Evolutionary conservation across 2,888 invertebrate genomes (phyloP).

Genomic region (Sthenelais limicola): DNA sequence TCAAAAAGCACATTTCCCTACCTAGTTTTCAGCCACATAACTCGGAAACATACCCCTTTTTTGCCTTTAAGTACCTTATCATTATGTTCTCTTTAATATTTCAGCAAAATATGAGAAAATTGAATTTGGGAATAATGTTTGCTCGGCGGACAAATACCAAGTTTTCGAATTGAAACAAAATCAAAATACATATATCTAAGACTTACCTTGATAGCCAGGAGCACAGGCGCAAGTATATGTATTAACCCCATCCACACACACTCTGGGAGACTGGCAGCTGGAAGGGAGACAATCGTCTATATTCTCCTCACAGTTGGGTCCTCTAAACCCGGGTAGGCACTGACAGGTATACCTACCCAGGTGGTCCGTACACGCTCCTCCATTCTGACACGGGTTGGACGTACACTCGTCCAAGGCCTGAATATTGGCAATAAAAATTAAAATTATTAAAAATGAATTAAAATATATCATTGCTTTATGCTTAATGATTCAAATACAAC

Average conservation of each 20-base stretch:
- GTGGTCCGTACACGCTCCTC: constrained; percentile 31
- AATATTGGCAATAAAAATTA: too few species aligned
- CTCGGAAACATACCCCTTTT: too few species aligned
- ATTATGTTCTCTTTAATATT: not conserved
- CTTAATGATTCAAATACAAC: too few species aligned
- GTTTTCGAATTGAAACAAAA: not conserved
- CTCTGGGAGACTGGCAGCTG: not conserved
- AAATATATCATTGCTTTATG: too few species aligned
- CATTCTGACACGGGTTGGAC: constrained; percentile 42
- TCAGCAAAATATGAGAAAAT: not conserved
- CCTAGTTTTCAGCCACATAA: too few species aligned
- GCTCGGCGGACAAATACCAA: not conserved
- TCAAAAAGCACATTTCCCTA: too few species aligned
- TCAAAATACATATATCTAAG: not conserved
- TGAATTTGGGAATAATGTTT: not conserved
- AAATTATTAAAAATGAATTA: too few species aligned
- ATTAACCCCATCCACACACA: constrained; percentile 42
- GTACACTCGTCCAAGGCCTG: constrained; percentile 40
- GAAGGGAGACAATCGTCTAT: constrained; percentile 40
- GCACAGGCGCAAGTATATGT: constrained; percentile 33
- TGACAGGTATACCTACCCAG: constrained; percentile 34
- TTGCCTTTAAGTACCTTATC: too few species aligned
- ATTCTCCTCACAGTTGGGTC: constrained; percentile 41
- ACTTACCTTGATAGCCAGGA: constrained; percentile 42
- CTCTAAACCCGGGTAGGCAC: constrained; percentile 37